A percentile compares a stretch with the other conserved stretches of the same genome.
These are phyloP conservation scores for Dastarcus helophoroides DNA, from an alignment of 2,888 invertebrate genomes.

Conservation along the genomic window DNA sequence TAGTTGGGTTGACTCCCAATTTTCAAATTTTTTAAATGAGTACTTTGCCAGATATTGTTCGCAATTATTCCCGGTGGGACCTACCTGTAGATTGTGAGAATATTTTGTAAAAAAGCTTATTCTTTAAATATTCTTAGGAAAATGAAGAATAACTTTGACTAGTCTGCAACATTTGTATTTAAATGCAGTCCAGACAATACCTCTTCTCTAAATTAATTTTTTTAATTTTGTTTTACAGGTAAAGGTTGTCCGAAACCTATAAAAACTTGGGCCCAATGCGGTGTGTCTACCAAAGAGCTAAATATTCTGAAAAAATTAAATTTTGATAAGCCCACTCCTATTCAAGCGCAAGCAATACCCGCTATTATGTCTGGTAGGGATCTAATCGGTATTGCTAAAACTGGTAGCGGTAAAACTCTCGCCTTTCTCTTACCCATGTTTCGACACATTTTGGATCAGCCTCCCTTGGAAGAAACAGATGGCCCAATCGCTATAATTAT, in stretches of 20 bases:
- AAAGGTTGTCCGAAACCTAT: slow-evolving; percentile 95
- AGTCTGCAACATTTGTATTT: no score
- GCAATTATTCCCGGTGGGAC: no score
- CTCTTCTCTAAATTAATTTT: no score
- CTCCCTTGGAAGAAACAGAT: slow-evolving; percentile 87
- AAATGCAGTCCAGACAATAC: no score
- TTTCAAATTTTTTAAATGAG: no score
- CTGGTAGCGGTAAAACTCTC: slow-evolving; percentile 96
- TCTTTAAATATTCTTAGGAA: no score
- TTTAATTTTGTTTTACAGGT: slow-evolving; percentile 22
- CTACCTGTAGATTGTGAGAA: no score
- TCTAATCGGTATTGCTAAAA: slow-evolving; percentile 97
- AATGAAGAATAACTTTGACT: no score
- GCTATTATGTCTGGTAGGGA: slow-evolving; percentile 96
- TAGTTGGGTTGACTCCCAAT: no score
- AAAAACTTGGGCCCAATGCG: slow-evolving; percentile 96
- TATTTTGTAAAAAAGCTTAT: no score
- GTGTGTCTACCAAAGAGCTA: slow-evolving; percentile 90
- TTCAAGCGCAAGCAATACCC: slow-evolving; percentile 95
- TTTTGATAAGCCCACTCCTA: slow-evolving; percentile 97
- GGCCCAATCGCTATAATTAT: slow-evolving; percentile 95
- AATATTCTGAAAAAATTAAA: slow-evolving; percentile 80
- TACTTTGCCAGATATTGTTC: no score
- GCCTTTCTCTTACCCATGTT: slow-evolving; percentile 98
- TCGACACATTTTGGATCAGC: slow-evolving; percentile 89